A percentile compares a stretch with the other conserved stretches of the same genome.
phyloP scores from a whole-genome alignment of 2,888 invertebrate species.

The Drosophila meridionalis region DNA sequence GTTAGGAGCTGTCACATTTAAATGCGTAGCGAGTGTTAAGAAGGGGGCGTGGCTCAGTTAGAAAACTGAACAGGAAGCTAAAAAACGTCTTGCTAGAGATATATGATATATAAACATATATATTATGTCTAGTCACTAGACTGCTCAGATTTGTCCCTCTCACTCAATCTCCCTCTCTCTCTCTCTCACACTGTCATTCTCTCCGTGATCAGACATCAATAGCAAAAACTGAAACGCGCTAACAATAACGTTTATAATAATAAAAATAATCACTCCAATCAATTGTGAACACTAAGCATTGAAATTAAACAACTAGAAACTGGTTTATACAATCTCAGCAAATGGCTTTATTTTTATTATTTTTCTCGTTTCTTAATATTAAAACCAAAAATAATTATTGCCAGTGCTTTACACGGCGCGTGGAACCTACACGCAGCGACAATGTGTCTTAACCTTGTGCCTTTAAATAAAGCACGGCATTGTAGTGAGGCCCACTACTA shows the following conservation, averaged over 20 bases:
- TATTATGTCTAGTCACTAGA: neutral
- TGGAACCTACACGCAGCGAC: constrained; percentile 65
- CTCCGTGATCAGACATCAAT: constrained; percentile 11
- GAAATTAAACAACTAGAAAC: constrained; percentile 69
- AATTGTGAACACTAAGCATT: constrained; percentile 73
- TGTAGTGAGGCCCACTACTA: constrained; percentile 55
- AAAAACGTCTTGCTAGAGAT: neutral
- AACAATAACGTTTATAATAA: constrained; percentile 48
- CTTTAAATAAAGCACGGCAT: constrained; percentile 77
- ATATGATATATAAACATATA: neutral
- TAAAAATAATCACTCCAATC: constrained; percentile 66
- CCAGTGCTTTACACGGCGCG: constrained; percentile 60
- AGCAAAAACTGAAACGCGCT: constrained; percentile 19
- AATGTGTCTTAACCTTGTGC: constrained; percentile 68
- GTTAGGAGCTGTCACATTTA: constrained; percentile 16
- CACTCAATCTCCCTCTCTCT: neutral
- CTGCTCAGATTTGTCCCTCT: constrained; percentile 1
- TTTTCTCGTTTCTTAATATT: constrained; percentile 57
- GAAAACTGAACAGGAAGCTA: constrained; percentile 9
- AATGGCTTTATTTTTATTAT: constrained; percentile 24
- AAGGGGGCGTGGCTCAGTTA: constrained; percentile 12
- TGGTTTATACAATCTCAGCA: constrained; percentile 56
- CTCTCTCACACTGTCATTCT: neutral
- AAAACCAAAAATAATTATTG: constrained; percentile 70
- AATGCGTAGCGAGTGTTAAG: constrained; percentile 14